Percentiles rank a stretch among this genome's conserved stretches.
Evolutionary conservation across 1,140 invertebrate genomes (phyloP).

Genomic region (Galendromus occidentalis): DNA sequence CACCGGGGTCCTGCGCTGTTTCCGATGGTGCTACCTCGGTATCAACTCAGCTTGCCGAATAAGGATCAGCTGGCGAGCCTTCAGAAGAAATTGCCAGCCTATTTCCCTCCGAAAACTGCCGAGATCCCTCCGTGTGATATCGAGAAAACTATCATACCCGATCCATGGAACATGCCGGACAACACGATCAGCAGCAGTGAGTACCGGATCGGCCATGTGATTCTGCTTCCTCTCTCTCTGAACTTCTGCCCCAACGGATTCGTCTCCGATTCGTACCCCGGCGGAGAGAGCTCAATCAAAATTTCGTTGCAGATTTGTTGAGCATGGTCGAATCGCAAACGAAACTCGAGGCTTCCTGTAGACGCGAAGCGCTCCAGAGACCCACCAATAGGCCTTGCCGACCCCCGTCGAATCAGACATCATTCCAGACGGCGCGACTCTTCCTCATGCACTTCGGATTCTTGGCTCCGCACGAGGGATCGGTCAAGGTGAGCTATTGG

Average conservation of each 20-base stretch:
- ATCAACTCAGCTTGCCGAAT: constrained; percentile 2
- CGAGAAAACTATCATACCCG: constrained; percentile 4
- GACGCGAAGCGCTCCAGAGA: neutral
- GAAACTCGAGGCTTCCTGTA: neutral
- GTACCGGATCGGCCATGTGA: neutral
- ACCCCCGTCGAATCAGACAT: constrained; percentile 28
- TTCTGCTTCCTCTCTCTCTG: neutral
- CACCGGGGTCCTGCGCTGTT: neutral
- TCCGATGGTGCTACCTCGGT: constrained; percentile 8
- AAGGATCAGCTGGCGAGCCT: neutral
- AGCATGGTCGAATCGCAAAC: constrained; percentile 9
- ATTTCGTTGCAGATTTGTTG: neutral
- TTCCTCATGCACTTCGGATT: constrained; percentile 88
- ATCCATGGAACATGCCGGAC: constrained; percentile 9
- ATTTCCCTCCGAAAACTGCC: neutral
- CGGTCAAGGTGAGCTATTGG: neutral
- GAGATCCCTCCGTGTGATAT: constrained; percentile 1
- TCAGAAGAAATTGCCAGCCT: constrained; percentile 3
- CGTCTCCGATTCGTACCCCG: too few species aligned
- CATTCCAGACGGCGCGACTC: constrained; percentile 71
- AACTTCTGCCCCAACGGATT: constrained; percentile 2
- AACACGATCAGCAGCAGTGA: constrained; percentile 8
- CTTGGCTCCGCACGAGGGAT: constrained; percentile 37
- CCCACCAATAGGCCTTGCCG: neutral
- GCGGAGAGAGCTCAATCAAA: neutral